Base-by-base conservation (phyloP, 2,888 invertebrate species). In the Tenodera sinensis region DNA sequence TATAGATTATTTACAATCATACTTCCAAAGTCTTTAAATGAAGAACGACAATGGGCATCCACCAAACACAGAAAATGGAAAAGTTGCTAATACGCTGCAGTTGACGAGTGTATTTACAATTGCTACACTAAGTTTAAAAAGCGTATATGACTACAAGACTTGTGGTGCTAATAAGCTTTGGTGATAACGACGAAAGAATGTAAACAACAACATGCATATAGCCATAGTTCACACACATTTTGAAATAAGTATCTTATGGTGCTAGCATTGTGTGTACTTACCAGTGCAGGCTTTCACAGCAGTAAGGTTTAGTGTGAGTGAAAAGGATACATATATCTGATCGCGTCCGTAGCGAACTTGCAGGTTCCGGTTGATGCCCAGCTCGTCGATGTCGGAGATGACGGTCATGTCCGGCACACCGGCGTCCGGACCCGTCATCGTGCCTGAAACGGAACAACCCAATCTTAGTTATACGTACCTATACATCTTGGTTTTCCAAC, bases 391-490 rank as follows among this genome's bases (percentile, higher is more conserved):
- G 94, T 97, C 96, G 91, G 97, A 97, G 94, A 98, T 97, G 93
- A 97, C 94, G 90, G 98, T 98, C 98, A 98, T 98, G 94, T 98
- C 98, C 92, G 97, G 96, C 92, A 98, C 97, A 91, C 98, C 98
- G 93, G 96, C 95, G 92, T 96, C 96, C 54, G 90, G 90, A 84
- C 90, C 88, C 85, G 89, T 42, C 42, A 90, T 89, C 89, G 89
- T 28, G 27, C 85, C 85, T 85, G 85, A 85, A 85, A 85, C 25
- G 42, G 25, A 71, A 8, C 54, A 71, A 71, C 20, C 2, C 54
- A 71, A 71, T 71, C 25, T 71, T 71, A 71, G 54, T 42, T 42
- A 42, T 1, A 7, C 6, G 8, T 6, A 0, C 0, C 0, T 7
- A 8, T 34, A 12, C 42, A 34, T 34, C 34, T 34, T 34, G 34